Evolutionary conservation across 2,113 vertebrate species (phyloP), one percentile per base, ranked within the genome.

Genomic region (Butastur rufipennis): DNA sequence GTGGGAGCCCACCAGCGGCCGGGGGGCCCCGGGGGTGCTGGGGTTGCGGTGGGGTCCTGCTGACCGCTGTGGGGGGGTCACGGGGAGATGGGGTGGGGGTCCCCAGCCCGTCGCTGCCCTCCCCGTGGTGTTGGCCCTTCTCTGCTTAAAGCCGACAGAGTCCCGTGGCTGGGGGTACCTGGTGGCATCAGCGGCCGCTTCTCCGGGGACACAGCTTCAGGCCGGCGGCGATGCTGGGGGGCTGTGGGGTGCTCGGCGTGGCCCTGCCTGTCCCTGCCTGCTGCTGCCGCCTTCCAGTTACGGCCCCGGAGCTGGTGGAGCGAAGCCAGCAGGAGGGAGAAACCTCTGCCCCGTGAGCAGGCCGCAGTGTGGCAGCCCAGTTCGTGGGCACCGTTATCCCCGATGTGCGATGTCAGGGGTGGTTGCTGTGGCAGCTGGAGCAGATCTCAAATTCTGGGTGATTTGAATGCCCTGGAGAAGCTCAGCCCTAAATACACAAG

Each of bases 401-500:
- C 2, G 3, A 0, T 0, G 10, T 8, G 66, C 5, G 0, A 1
- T 23, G 47, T 29, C 19, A 2, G n/a, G 16, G 22, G n/a, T 0
- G 1, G 42, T 16, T 21, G 58, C 61, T 20, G 50, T 1, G 45
- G 45, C 81, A 15, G 20, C 45, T 7, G 61, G 50, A 58, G 79
- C 7, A 0, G 6, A 0, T 7, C 17, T 16, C 72, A 6, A 2
- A 5, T 42, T 11, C 16, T 6, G 15, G 16, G 23, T 36, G 42
- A 1, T 32, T 19, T 3, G 15, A 34, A 1, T 5, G 10, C 42
- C 61, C 27, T 16, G 48, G 36, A 2, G 2, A 31, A 13, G 16
- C 58, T 58, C 75, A n/a, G n/a, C 61, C 52, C 40, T 42, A 4
- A 25, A 2, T 6, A 11, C 26, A 9, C 10, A 7, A 62, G 29